Percentiles rank a stretch among this genome's conserved stretches.
phyloP scores from a whole-genome alignment of 1,140 invertebrate species.

The Heliconius himera region DNA sequence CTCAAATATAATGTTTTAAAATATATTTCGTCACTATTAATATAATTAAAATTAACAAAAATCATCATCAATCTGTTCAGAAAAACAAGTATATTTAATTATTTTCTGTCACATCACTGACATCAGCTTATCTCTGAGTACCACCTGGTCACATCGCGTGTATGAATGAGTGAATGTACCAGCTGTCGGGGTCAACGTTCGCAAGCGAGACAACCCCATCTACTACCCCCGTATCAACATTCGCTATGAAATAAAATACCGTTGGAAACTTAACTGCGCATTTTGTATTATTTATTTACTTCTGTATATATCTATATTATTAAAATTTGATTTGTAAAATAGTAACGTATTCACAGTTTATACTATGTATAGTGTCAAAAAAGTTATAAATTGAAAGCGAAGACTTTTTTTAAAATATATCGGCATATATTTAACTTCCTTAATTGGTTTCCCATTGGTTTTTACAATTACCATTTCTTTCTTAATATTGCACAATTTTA shows the following conservation, averaged over 20 bases:
- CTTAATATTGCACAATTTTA: too few species aligned
- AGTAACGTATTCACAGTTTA: not conserved
- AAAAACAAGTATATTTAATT: not conserved
- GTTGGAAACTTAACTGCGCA: constrained; percentile 38
- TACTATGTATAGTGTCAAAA: not conserved
- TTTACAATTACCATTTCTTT: too few species aligned
- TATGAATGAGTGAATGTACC: constrained; percentile 40
- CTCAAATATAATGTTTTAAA: not conserved
- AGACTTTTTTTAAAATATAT: too few species aligned
- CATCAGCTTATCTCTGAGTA: constrained; percentile 31
- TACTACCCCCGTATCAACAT: constrained; percentile 52
- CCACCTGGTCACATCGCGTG: constrained; percentile 36
- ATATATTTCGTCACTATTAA: not conserved
- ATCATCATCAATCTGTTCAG: not conserved
- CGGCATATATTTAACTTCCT: too few species aligned
- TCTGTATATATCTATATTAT: not conserved
- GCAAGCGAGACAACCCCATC: constrained; percentile 53
- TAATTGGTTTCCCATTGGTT: too few species aligned
- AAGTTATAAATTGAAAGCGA: too few species aligned
- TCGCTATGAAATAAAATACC: constrained; percentile 49
- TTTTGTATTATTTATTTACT: constrained; percentile 22
- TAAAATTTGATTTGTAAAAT: not conserved
- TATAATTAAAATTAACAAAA: not conserved
- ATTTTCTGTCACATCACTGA: constrained; percentile 14
- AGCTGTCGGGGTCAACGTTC: constrained; percentile 68